Conservation (phyloP, 2,113 vertebrate genomes). For the Phrynosoma blainvillii region DNA sequence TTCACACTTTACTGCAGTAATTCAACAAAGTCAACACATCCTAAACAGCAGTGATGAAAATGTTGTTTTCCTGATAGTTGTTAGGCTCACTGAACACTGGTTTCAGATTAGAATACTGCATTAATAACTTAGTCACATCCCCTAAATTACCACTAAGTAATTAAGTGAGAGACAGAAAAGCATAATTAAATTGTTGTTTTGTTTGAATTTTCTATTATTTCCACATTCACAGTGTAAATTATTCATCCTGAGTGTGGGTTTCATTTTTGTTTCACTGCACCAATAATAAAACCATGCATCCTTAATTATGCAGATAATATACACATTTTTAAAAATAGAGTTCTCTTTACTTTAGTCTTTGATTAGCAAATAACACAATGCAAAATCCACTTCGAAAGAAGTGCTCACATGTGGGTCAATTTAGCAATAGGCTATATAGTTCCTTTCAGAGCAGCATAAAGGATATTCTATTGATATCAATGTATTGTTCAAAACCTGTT, state of each 20-base stretch:
- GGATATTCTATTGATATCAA: neutral
- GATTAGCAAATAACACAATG: neutral
- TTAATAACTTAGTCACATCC: conserved; percentile 51
- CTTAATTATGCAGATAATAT: conserved; percentile 59
- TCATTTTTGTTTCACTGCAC: conserved; percentile 43
- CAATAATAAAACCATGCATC: conserved; percentile 52
- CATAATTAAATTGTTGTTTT: conserved; percentile 52
- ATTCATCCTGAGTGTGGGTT: conserved; percentile 53
- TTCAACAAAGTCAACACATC: conserved; percentile 36
- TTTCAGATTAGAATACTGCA: conserved; percentile 31
- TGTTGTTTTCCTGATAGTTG: conserved; percentile 19
- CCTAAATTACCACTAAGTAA: conserved; percentile 58
- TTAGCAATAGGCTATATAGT: neutral
- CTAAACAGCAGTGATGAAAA: conserved; percentile 23
- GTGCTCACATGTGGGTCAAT: neutral
- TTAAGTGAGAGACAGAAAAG: conserved; percentile 61
- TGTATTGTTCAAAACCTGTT: neutral
- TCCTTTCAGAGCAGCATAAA: neutral
- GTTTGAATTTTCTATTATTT: conserved; percentile 60
- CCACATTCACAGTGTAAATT: conserved; percentile 41
- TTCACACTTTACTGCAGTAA: conserved; percentile 15
- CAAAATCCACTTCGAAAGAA: neutral
- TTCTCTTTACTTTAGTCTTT: conserved; percentile 18
- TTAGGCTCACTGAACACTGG: conserved; percentile 26
- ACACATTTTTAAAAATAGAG: conserved; percentile 33